phyloP scores from a whole-genome alignment of 2,113 vertebrate genomes.

The Macheiramphus alcinus region DNA sequence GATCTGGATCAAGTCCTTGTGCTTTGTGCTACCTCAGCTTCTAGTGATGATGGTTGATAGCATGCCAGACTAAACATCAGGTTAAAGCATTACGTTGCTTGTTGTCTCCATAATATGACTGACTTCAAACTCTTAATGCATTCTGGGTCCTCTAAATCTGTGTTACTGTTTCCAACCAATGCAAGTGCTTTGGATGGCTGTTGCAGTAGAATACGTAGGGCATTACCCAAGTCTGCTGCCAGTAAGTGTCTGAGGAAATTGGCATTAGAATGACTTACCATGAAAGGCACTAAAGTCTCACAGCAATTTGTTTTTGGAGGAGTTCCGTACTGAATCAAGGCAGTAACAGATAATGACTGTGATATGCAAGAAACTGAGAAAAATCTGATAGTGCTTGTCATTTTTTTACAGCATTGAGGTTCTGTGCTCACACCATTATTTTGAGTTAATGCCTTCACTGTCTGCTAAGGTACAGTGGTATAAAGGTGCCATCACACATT shows the following conservation, averaged over 20 bases:
- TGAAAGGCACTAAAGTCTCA: neutral
- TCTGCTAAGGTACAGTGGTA: constrained; percentile 30
- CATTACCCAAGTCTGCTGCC: neutral
- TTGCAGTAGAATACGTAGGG: neutral
- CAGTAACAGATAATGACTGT: neutral
- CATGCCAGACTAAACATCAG: neutral
- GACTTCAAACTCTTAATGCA: neutral
- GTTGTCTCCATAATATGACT: neutral
- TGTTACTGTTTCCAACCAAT: neutral
- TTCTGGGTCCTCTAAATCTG: neutral
- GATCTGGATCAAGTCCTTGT: neutral
- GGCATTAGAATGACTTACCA: neutral
- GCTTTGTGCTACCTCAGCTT: neutral
- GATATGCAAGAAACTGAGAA: neutral
- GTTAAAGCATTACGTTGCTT: neutral
- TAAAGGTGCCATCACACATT: constrained; percentile 22
- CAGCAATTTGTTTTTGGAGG: neutral
- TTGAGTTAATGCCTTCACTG: constrained; percentile 4
- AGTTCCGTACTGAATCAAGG: neutral
- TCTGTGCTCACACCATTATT: neutral
- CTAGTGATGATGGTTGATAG: neutral
- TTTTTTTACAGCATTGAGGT: neutral
- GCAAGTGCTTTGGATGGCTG: neutral
- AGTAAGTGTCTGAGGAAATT: neutral
- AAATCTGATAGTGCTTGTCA: neutral